phyloP scores from a whole-genome alignment of 2,888 invertebrate genomes.

The Drosophila mercatorum region DNA sequence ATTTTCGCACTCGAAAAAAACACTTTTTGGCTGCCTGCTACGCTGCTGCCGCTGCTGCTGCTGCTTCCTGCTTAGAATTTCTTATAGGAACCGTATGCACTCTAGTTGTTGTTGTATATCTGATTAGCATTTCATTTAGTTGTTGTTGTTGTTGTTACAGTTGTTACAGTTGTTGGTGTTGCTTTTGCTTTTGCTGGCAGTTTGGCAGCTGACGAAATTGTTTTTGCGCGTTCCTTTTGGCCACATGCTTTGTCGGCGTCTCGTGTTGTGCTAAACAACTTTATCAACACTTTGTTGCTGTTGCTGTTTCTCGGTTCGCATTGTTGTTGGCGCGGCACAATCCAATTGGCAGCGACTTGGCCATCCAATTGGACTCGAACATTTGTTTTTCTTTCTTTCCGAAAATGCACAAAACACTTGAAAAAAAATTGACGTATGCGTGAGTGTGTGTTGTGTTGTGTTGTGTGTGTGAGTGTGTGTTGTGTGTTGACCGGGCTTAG shows the following conservation, averaged over 20 bases:
- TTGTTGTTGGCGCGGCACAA: constrained; percentile 36
- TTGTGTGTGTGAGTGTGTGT: neutral
- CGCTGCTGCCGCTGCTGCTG: constrained; percentile 2
- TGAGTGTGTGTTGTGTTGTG: constrained; percentile 2
- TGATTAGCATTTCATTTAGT: constrained; percentile 36
- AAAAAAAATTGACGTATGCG: constrained; percentile 31
- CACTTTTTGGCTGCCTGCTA: constrained; percentile 19
- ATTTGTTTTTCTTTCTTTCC: constrained; percentile 21
- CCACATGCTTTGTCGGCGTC: constrained; percentile 26
- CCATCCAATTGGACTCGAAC: constrained; percentile 46
- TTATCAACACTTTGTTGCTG: constrained; percentile 36
- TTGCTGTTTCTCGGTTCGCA: constrained; percentile 16
- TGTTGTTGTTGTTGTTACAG: constrained; percentile 35
- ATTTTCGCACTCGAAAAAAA: constrained; percentile 43
- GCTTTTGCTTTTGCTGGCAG: constrained; percentile 29
- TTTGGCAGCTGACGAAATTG: constrained; percentile 44
- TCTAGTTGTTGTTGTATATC: constrained; percentile 38
- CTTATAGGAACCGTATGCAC: constrained; percentile 61
- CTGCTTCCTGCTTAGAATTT: constrained; percentile 17
- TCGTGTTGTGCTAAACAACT: constrained; percentile 43
- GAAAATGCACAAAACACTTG: constrained; percentile 48
- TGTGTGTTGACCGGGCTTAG: constrained; percentile 11
- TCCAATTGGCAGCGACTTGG: constrained; percentile 49
- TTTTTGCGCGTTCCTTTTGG: constrained; percentile 44
- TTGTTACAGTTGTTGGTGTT: constrained; percentile 29